Evolutionary conservation across 1,140 invertebrate species (phyloP).

Genomic region (Hycleus phaleratus): DNA sequence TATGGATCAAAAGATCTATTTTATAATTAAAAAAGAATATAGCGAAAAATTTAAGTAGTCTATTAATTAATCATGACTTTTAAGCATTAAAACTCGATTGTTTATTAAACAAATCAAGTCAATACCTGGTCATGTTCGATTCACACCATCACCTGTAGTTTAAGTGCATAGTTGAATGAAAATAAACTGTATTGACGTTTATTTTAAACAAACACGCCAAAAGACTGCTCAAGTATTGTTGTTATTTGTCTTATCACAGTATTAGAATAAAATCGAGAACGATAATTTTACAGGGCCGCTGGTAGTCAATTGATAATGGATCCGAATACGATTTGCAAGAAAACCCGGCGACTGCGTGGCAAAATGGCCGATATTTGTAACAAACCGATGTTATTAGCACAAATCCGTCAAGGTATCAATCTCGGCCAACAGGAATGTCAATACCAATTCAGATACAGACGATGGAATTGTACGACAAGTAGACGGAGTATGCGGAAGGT

Average conservation of each 20-base stretch:
- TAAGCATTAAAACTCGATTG: conserved; percentile 20
- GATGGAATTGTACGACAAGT: conserved; percentile 78
- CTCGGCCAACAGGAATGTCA: conserved; percentile 76
- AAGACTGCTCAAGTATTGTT: too few relatives aligned
- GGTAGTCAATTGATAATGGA: conserved; percentile 81
- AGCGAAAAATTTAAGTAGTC: conserved; percentile 18
- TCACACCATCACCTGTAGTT: conserved; percentile 16
- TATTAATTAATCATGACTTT: conserved; percentile 26
- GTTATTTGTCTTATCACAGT: too few relatives aligned
- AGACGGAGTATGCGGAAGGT: conserved; percentile 73
- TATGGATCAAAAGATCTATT: neutral
- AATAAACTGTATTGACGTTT: conserved; percentile 12
- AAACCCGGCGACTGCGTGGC: conserved; percentile 60
- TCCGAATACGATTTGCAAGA: conserved; percentile 77
- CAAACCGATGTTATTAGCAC: conserved; percentile 66
- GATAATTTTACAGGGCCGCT: conserved; percentile 52
- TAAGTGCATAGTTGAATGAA: conserved; percentile 1
- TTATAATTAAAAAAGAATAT: too few relatives aligned
- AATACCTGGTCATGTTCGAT: conserved; percentile 19
- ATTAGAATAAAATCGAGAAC: too few relatives aligned
- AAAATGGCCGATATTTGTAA: conserved; percentile 67
- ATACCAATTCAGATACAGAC: conserved; percentile 70
- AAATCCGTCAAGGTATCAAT: conserved; percentile 68
- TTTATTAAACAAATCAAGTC: conserved; percentile 21
- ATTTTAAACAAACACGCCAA: too few relatives aligned